Base-by-base conservation (phyloP, 2,797 vertebrate species). In the Lacerta viridis region DNA sequence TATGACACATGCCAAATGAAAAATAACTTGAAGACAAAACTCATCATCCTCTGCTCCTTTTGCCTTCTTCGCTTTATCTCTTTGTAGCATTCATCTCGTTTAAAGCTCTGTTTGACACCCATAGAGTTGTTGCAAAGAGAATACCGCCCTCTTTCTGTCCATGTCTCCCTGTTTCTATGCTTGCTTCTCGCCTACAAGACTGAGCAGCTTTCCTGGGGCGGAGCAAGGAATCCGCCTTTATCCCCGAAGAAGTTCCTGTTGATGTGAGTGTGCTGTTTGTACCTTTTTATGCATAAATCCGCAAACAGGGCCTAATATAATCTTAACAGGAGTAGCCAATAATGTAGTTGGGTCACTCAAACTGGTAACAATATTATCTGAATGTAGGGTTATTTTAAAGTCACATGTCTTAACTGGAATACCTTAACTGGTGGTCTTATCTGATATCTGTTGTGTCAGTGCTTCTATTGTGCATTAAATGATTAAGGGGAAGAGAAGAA, bases 1-100 rank as follows among this genome's bases (percentile, higher is more conserved):
- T 50, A 11, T 50, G 50, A 50, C 11, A 64, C 33, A 20, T 0
- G 59, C 84, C 92, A 50, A 50, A 50, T 94, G 87, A 64, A 89
- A 93, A 66, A 43, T 66, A 36, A n/a, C 59, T 83, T 84, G 50
- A 83, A 89, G 71, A 86, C 23, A 89, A 92, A 89, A 92, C 78
- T 91, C 64, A 87, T 1, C 0, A 0, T 2, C 0, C 66, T 92
- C 2, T 27, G 50, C 0, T 89, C 39, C 33, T 41, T 41, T 41
- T 80, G 6, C 25, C 78, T 3, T 0, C 50, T 50, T 50, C 10
- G 13, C 50, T 50, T 13, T 50, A 50, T 50, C 50, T 50, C 50
- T 50, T 50, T 50, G 13, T 50, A 50, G 50, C 50, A 50, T 50
- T 50, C 13, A 13, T 13, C 50, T 50, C 3, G 10, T 50, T 50